Percentiles rank a stretch among this genome's conserved stretches.
These are phyloP conservation scores for Buphagus erythrorhynchus DNA, from an alignment of 2,797 vertebrate species.

Conservation along the genomic window DNA sequence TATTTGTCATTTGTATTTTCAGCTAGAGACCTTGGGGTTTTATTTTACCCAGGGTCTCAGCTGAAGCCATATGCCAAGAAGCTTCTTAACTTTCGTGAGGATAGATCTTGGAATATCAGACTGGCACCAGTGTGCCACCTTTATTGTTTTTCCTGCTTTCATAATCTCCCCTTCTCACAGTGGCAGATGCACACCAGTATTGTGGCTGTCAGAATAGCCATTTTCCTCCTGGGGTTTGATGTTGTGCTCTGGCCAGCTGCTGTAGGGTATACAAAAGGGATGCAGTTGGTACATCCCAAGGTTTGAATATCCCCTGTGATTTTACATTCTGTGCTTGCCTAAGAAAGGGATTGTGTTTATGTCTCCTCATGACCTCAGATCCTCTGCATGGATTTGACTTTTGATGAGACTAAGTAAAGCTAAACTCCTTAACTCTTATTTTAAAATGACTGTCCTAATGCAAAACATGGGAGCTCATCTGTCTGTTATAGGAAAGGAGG, in stretches of 20 bases:
- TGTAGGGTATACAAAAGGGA: constrained; percentile 7
- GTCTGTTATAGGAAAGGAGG: not conserved
- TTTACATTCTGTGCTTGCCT: not conserved
- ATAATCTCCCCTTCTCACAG: constrained; percentile 52
- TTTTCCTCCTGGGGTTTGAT: constrained; percentile 30
- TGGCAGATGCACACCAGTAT: constrained; percentile 44
- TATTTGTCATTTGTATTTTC: constrained; percentile 30
- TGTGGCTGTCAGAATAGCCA: constrained; percentile 46
- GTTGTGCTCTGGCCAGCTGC: constrained; percentile 13
- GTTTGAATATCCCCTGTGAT: constrained; percentile 9
- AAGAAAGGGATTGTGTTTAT: not conserved
- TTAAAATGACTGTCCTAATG: not conserved
- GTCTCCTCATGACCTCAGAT: not conserved
- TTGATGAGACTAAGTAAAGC: not conserved
- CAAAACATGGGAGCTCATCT: not conserved
- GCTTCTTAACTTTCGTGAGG: constrained; percentile 47
- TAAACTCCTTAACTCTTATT: not conserved
- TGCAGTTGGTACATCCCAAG: constrained; percentile 13
- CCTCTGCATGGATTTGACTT: not conserved
- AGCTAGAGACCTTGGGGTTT: not conserved
- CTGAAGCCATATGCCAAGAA: constrained; percentile 60
- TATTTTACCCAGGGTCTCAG: not conserved
- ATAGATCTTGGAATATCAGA: constrained; percentile 51
- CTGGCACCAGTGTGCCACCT: constrained; percentile 11
- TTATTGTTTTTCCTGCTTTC: constrained; percentile 55